These are phyloP conservation scores for Zosterops japonicus DNA, from an alignment of 2,113 vertebrate species.

Conservation along the genomic window DNA sequence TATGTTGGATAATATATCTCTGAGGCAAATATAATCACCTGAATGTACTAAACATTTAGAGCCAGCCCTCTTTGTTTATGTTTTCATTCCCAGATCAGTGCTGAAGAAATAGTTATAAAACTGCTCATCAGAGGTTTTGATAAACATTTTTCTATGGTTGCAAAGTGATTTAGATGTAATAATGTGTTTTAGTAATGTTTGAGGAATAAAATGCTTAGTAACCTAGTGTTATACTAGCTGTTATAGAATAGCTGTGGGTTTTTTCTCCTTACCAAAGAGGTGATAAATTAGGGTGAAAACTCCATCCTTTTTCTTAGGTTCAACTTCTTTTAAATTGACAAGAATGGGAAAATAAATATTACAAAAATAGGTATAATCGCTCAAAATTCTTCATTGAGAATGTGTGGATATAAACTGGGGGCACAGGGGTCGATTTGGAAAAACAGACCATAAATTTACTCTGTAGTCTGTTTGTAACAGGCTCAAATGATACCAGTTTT, in stretches of 20 bases:
- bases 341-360: not conserved
- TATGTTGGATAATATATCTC: not conserved
- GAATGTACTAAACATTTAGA: not conserved
- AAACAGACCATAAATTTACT: not conserved
- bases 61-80: not conserved
- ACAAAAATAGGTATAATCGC: not conserved
- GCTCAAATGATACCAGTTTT: not conserved
- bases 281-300: not conserved
- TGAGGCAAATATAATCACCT: not conserved
- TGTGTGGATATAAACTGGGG: not conserved
- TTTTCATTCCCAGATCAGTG: not conserved
- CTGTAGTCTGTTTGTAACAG: not conserved
- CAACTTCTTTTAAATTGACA: not conserved
- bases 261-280: not conserved
- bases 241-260: not conserved
- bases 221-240: fast-evolving
- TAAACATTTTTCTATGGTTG: not conserved
- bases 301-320: not conserved
- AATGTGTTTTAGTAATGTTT: not conserved
- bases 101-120: not conserved
- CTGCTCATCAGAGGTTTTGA: not conserved
- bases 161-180: not conserved
- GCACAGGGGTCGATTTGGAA: not conserved
- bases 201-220: not conserved
- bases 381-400: not conserved